Conservation (phyloP, 2,113 vertebrate species). For the Eulemur rufifrons region DNA sequence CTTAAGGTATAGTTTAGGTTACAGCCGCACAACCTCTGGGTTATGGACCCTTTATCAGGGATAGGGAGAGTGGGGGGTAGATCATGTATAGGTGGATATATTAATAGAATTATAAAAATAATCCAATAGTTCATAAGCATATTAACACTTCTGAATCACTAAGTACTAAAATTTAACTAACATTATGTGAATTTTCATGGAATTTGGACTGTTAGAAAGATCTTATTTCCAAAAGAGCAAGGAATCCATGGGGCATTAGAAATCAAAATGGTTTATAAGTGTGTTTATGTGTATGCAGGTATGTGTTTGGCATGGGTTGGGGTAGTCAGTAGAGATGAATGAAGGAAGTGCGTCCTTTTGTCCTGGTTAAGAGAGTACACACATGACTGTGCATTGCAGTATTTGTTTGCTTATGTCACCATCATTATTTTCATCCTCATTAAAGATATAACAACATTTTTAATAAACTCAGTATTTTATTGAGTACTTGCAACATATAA, state of each 20-base stretch:
- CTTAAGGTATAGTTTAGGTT: not conserved
- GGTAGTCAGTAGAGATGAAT: not conserved
- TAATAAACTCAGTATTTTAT: not conserved
- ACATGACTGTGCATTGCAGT: not conserved
- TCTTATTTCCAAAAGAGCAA: not conserved
- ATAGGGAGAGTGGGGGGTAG: accelerated
- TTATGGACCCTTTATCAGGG: not conserved
- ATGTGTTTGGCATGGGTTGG: not conserved
- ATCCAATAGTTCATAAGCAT: not conserved
- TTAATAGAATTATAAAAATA: not conserved
- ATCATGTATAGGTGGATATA: not conserved
- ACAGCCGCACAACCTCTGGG: not conserved
- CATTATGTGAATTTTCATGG: not conserved
- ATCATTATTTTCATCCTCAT: not conserved
- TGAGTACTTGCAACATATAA: not conserved
- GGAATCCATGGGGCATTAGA: not conserved
- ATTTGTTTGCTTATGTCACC: not conserved
- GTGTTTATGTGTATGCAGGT: not conserved
- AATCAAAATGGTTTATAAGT: not conserved
- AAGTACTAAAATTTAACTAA: not conserved
- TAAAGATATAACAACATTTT: not conserved
- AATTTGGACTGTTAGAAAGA: not conserved
- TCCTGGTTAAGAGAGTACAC: too few species aligned
- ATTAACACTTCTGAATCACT: not conserved
- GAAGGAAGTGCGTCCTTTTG: not conserved